Percentiles rank a stretch among this genome's conserved stretches.
phyloP scores from a whole-genome alignment of 2,888 invertebrate species.

The Tholera decimalis region DNA sequence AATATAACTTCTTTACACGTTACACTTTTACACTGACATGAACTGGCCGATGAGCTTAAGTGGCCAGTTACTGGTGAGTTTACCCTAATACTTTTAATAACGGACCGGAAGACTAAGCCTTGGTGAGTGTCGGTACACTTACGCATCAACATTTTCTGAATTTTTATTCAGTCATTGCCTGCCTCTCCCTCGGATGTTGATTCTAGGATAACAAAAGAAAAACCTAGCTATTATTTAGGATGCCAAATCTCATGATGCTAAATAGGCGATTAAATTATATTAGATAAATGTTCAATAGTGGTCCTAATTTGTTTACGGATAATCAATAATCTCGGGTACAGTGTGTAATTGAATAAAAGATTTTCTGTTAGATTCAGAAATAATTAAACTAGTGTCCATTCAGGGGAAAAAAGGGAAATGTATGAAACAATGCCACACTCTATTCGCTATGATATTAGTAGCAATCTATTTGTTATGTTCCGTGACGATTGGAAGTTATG shows the following conservation, averaged over 20 bases:
- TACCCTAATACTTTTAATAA: slow-evolving; percentile 7
- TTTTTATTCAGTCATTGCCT: slow-evolving; percentile 9
- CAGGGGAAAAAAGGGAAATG: not conserved
- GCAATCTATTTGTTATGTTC: not conserved
- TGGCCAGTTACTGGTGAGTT: too few species aligned
- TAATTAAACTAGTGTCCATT: not conserved
- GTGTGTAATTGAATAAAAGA: not conserved
- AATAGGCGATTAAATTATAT: too few species aligned
- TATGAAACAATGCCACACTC: not conserved
- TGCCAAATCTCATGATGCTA: too few species aligned
- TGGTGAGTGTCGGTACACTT: not conserved
- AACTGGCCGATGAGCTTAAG: too few species aligned
- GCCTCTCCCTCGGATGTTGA: slow-evolving; percentile 4
- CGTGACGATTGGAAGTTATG: not conserved
- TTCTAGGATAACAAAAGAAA: not conserved
- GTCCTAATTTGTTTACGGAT: too few species aligned
- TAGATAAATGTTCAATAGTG: too few species aligned
- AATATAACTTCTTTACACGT: too few species aligned
- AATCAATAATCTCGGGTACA: too few species aligned
- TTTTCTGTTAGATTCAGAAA: not conserved
- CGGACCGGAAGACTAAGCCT: not conserved
- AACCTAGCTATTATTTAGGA: not conserved
- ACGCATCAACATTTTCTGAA: slow-evolving; percentile 5
- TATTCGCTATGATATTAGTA: not conserved
- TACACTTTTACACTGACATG: too few species aligned